Base-by-base conservation (phyloP, 2,113 vertebrate species). In the Falcunculus frontatus region DNA sequence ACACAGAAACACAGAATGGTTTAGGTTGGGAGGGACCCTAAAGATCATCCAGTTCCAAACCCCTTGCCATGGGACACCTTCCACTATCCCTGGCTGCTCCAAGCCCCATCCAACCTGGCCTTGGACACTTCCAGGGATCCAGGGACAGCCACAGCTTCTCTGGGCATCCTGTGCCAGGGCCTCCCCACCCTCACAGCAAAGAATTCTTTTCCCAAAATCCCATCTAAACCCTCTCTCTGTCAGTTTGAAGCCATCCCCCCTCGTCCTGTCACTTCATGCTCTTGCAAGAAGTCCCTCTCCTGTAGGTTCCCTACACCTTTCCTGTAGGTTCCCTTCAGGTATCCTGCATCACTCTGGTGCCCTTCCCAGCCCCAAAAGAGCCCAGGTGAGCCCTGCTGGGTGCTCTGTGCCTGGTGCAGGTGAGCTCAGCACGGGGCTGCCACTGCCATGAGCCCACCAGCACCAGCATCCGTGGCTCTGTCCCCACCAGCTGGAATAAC, bases 61-160 rank as follows among this genome's bases (percentile, higher is more conserved):
- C 7, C 13, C 19, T 10, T 46, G 55, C 39, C 55, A 25, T 16
- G 46, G 46, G n/a, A 70, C 56, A 55, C 4, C 5, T 55, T 1
- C 4, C 56, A 30, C 11, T n/a, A 0, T 5, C 9, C 47, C 56
- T 63, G 56, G 19, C 0, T 5, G 64, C 47, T 63, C n/a, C n/a
- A 7, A 78, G 10, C 33, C 17, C 21, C 0, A 0, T 15, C 72
- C 55, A 87, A 0, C 8, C 74, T 30, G 20, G n/a, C 41, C 30
- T 79, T n/a, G 47, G 17, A 0, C 25, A 57, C 16, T 86, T 0
- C 35, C 76, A 88, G 67, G 32, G 67, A 29, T 50, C 21, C 67
- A 72, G 35, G 49, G 35, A 7, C 42, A 88, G 29, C 39, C 55
- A 13, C 39, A 69, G 29, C 10, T 53, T 0, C 29, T 39, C 47